Evolutionary conservation across 1,140 invertebrate species (phyloP).

Genomic region (Vanessa atalanta): DNA sequence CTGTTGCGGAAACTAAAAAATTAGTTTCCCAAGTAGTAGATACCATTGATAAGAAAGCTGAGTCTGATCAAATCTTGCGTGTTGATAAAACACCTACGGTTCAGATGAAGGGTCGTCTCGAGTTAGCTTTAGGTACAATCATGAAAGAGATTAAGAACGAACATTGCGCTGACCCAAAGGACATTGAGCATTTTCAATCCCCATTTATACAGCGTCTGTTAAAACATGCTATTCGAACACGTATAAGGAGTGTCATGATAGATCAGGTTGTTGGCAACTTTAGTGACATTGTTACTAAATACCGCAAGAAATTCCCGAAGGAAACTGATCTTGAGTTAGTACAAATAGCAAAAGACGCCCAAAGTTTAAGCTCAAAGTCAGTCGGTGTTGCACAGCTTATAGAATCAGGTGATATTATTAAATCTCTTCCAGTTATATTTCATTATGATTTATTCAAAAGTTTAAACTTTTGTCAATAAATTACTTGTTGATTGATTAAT

Average conservation of each 20-base stretch:
- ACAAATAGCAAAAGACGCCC: conserved; percentile 37
- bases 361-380: conserved; percentile 5
- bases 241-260: conserved; percentile 56
- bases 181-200: conserved; percentile 30
- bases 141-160: conserved; percentile 51
- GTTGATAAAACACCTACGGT: conserved; percentile 39
- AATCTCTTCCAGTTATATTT: conserved; percentile 11
- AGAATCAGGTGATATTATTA: conserved; percentile 30
- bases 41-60: background rate
- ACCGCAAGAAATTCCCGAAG: conserved; percentile 52
- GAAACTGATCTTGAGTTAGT: conserved; percentile 60
- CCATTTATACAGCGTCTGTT: conserved; percentile 38
- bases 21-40: conserved; percentile 20
- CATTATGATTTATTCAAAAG: conserved; percentile 17
- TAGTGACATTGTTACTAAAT: conserved; percentile 43
- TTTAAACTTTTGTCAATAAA: conserved; percentile 13
- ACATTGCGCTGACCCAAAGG: conserved; percentile 2
- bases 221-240: conserved; percentile 57
- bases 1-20: conserved; percentile 27
- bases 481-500: background rate
- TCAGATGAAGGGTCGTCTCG: conserved; percentile 59
- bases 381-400: conserved; percentile 18
- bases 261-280: conserved; percentile 47
- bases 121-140: conserved; percentile 59
- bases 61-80: conserved; percentile 36